Evolutionary conservation across 2,888 invertebrate genomes (phyloP), one percentile per base, ranked within the genome.

Genomic region (Pharmacophagus antenor): DNA sequence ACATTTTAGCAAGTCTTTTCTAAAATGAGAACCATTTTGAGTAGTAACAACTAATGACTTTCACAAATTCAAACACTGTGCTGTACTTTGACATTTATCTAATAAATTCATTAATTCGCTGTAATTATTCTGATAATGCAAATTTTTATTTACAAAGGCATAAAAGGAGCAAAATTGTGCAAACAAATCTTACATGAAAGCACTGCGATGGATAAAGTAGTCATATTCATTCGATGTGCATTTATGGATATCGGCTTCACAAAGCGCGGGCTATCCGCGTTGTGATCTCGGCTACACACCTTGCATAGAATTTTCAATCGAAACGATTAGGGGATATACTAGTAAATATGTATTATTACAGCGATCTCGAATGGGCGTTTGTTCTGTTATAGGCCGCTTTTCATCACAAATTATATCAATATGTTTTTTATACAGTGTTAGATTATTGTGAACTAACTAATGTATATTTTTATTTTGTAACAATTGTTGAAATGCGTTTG

Each of bases 301-400:
- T 37, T 53, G 49, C 23, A 49, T 59, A 49, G 49, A 54, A 59
- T 44, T 44, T 42, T 44, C 54, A 42, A 21, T 44, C 27, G 52
- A 59, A 59, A 54, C 42, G 21, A 17, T 53, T 27, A 49, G 42
- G 27, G 48, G 53, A 54, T 54, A 58, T 47, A 47, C 46, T 58
- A 46, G 58, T 54, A 49, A 59, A 54, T 59, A 54, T 53, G 49
- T 54, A 59, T 59, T 54, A 59, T 54, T 59, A 59, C 54, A 49
- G 12, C 31, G 41, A 42, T n/a, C 48, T 25, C 25, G 23, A 48
- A 52, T 47, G 52, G 47, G 47, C 58, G 21, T 27, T 51, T 57
- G 57, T 46, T 25, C 47, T 17, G 23, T 41, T 59, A 54, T 54
- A 42, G 54, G 44, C 21, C 42, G 42, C 15, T 42, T 59, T 54